These are phyloP conservation scores for Conops quadrifasciatus DNA, from an alignment of 2,888 invertebrate genomes.

Conservation along the genomic window DNA sequence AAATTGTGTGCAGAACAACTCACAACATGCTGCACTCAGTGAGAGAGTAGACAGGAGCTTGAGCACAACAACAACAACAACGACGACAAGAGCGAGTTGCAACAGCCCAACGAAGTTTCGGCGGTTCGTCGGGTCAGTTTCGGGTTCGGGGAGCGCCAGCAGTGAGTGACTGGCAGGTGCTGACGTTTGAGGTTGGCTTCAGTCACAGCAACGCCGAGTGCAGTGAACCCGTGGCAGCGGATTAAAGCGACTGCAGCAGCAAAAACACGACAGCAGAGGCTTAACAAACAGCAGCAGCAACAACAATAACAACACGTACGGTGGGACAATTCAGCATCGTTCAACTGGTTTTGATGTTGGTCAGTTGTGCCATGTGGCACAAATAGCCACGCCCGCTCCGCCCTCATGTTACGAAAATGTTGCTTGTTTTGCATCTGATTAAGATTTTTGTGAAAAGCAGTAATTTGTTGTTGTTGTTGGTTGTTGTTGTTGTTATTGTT, in stretches of 20 bases:
- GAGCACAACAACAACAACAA: not conserved
- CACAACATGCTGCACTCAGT: not conserved
- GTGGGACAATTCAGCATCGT: not conserved
- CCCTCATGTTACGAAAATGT: no score
- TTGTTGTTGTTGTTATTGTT: not conserved
- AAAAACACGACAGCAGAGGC: not conserved
- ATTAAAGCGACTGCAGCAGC: not conserved
- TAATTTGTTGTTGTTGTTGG: not conserved
- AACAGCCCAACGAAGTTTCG: not conserved
- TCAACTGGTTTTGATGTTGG: no score
- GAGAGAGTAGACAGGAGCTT: not conserved
- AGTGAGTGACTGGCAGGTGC: constrained; percentile 22
- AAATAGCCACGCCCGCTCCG: no score
- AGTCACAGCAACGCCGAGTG: constrained; percentile 7
- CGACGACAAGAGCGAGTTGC: not conserved
- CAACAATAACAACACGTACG: not conserved
- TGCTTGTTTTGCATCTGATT: no score
- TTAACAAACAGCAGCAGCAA: not conserved
- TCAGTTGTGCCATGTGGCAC: no score
- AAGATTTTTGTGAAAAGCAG: no score
- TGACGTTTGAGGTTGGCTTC: constrained; percentile 8
- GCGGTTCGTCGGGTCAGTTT: no score
- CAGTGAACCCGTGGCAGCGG: constrained; percentile 16
- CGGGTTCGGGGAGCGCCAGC: not conserved
- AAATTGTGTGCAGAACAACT: not conserved